Conservation (phyloP, 2,888 invertebrate species). For the Agrochola macilenta region DNA sequence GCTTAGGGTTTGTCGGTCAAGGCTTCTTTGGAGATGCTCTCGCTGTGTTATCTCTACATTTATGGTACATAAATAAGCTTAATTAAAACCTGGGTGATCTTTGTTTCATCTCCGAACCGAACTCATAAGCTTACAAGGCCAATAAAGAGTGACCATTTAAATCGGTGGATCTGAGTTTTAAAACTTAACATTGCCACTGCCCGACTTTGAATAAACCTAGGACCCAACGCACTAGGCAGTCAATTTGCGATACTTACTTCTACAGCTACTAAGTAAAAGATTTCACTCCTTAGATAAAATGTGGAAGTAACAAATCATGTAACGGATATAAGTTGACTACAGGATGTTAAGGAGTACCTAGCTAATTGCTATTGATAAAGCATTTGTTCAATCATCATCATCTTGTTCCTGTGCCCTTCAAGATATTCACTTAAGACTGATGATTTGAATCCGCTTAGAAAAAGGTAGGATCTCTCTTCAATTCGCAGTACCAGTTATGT, state of each 20-base stretch:
- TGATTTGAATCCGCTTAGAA: slow-evolving; percentile 29
- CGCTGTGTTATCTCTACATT: background rate
- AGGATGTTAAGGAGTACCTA: slow-evolving; percentile 39
- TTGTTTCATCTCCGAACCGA: too few relatives aligned
- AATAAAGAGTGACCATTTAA: background rate
- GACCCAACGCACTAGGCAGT: background rate
- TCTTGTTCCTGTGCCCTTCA: slow-evolving; percentile 57
- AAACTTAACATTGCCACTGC: background rate
- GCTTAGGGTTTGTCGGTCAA: slow-evolving; percentile 45
- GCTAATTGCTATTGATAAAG: slow-evolving; percentile 32
- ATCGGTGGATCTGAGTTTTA: background rate
- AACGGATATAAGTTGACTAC: slow-evolving; percentile 22
- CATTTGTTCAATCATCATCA: slow-evolving; percentile 30
- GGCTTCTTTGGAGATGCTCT: background rate
- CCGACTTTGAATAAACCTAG: background rate
- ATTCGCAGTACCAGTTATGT: background rate
- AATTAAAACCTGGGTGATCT: background rate
- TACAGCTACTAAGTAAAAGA: background rate
- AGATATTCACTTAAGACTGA: slow-evolving; percentile 4
- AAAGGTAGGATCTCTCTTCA: slow-evolving; percentile 10
- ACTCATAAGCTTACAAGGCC: too few relatives aligned
- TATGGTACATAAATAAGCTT: background rate
- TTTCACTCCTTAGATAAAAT: slow-evolving; percentile 9
- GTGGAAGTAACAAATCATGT: slow-evolving; percentile 46
- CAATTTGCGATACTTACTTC: background rate